Evolutionary conservation across 2,888 invertebrate genomes (phyloP).

Genomic region (Papilio demoleus): DNA sequence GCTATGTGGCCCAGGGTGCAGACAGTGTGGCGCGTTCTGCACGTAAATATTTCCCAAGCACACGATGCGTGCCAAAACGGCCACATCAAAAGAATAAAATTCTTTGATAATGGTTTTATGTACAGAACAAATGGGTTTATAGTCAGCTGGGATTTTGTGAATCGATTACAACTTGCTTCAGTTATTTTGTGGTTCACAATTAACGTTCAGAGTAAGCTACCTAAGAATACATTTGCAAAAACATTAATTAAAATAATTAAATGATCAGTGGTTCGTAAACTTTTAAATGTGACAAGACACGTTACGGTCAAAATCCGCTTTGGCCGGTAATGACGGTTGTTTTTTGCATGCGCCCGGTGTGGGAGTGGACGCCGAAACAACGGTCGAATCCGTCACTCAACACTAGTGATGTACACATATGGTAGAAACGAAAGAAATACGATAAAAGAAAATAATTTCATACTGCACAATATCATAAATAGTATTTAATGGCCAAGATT

Average conservation of each 20-base stretch:
- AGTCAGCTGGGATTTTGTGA: not conserved
- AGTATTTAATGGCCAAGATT: no score
- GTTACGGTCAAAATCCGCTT: conserved; percentile 32
- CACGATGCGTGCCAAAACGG: conserved; percentile 25
- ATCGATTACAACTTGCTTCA: not conserved
- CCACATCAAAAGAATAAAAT: conserved; percentile 12
- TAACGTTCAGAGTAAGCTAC: no score
- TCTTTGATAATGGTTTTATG: conserved; percentile 7
- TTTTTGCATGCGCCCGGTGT: conserved; percentile 36
- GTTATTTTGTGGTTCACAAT: no score
- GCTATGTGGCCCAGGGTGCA: conserved; percentile 24
- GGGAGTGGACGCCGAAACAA: conserved; percentile 33
- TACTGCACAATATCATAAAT: no score
- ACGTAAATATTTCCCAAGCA: conserved; percentile 25
- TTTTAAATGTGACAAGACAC: conserved; percentile 15
- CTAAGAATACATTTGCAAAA: not conserved
- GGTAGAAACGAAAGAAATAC: not conserved
- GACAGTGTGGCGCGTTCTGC: conserved; percentile 36
- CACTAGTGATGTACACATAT: conserved; percentile 25
- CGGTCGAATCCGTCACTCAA: no score
- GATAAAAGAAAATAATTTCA: no score
- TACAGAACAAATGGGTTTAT: conserved; percentile 16
- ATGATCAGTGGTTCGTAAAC: conserved; percentile 8
- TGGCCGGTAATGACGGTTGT: conserved; percentile 13
- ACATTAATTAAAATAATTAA: conserved; percentile 19